phyloP scores from a whole-genome alignment of 30 jellyfish, hydroid and myxozoan species.

The Pelagia noctiluca region DNA sequence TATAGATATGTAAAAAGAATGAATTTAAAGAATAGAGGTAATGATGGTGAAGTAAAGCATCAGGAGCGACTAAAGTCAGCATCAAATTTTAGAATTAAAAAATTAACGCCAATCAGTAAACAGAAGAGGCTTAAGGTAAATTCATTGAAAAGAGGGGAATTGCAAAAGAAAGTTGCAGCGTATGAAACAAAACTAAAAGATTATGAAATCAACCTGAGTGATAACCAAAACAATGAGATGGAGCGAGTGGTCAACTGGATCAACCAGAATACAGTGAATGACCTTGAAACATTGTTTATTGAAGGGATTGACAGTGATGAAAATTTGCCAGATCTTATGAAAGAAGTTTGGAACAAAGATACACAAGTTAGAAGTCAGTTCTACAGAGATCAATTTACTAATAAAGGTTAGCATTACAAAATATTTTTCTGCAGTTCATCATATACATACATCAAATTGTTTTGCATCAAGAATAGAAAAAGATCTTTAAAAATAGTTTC shows the following conservation, averaged over 20 bases:
- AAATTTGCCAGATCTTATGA: slow-evolving; percentile 5
- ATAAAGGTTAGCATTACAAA: slow-evolving; percentile 8
- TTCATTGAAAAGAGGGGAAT: slow-evolving; percentile 13
- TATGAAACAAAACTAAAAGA: slow-evolving; percentile 24
- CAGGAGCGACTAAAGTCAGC: slow-evolving; percentile 33
- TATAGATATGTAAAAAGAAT: slow-evolving; percentile 38
- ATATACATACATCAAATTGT: not conserved
- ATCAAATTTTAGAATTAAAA: slow-evolving; percentile 27
- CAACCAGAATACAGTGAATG: slow-evolving; percentile 39
- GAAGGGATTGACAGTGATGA: slow-evolving; percentile 16
- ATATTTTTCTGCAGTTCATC: not conserved
- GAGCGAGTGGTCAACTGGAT: slow-evolving; percentile 44
- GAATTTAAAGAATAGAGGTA: slow-evolving; percentile 1
- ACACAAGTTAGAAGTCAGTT: slow-evolving; percentile 36
- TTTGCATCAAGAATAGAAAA: not conserved
- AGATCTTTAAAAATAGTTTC: not conserved
- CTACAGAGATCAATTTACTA: slow-evolving; percentile 45
- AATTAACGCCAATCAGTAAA: slow-evolving; percentile 22
- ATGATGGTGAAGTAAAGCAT: not conserved
- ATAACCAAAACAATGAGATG: slow-evolving; percentile 24
- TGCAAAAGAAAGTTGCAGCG: not conserved
- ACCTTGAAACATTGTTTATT: slow-evolving; percentile 16
- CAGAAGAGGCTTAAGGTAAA: slow-evolving; percentile 9
- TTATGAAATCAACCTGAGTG: slow-evolving; percentile 9
- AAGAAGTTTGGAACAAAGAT: slow-evolving; percentile 30